These are phyloP conservation scores for Phalloptychus januarius DNA, from an alignment of 2,797 vertebrate species.

Conservation along the genomic window DNA sequence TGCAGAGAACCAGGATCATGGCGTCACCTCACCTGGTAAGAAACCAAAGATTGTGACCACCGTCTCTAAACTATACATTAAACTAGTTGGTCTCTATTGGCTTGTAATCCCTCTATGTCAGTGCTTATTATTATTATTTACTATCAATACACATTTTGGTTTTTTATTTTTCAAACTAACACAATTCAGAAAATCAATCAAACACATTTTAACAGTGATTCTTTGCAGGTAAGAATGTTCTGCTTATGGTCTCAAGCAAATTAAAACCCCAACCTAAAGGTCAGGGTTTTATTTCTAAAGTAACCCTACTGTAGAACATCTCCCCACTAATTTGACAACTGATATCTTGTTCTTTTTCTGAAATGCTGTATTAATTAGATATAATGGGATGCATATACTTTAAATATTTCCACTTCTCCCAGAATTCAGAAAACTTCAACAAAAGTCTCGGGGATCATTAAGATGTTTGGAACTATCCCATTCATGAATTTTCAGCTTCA, in stretches of 20 bases:
- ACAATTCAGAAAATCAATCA: neutral
- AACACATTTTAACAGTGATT: neutral
- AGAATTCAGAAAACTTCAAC: neutral
- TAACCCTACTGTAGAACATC: neutral
- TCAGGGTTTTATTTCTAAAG: too few relatives aligned
- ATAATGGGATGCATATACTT: neutral
- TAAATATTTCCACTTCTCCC: neutral
- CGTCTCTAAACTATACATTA: neutral
- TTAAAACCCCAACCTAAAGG: neutral
- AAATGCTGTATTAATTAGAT: neutral
- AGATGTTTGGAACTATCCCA: neutral
- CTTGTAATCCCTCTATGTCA: neutral
- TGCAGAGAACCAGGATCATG: constrained; percentile 27
- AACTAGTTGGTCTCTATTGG: neutral
- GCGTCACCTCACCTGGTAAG: constrained; percentile 42
- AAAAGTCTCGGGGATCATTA: neutral
- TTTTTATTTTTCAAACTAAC: neutral
- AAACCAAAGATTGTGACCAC: neutral
- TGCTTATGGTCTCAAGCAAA: neutral
- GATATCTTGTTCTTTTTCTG: neutral
- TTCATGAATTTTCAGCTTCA: neutral
- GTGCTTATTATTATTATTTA: neutral
- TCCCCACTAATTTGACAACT: neutral
- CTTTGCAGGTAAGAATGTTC: neutral
- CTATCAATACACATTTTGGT: neutral